These are phyloP conservation scores for Hippoglossus stenolepis DNA, from an alignment of 2,113 vertebrate species.

Conservation along the genomic window DNA sequence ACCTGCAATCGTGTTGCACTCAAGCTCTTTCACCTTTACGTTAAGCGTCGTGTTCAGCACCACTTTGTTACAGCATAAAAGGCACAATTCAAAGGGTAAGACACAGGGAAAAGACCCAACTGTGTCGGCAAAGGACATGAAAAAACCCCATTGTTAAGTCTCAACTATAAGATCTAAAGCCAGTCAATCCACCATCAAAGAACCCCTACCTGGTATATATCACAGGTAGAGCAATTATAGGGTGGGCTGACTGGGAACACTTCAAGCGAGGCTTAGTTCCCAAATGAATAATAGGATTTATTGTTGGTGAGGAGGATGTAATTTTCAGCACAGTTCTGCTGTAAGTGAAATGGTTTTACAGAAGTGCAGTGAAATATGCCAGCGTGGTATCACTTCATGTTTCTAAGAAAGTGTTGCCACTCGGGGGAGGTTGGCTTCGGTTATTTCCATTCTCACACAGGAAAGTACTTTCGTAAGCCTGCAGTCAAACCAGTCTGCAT, in stretches of 20 bases:
- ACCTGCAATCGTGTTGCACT: background rate
- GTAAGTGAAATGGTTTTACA: conserved; percentile 24
- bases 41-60: no score
- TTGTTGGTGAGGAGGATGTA: conserved; percentile 15
- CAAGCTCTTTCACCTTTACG: no score
- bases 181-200: conserved; percentile 41
- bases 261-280: conserved; percentile 28
- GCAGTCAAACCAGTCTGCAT: background rate
- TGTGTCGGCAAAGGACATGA: background rate
- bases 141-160: background rate
- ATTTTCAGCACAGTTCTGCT: conserved; percentile 27
- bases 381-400: background rate
- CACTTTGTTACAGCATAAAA: no score
- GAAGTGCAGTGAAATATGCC: conserved; percentile 10
- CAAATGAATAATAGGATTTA: conserved; percentile 6
- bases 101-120: no score
- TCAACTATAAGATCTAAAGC: background rate
- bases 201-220: conserved; percentile 43
- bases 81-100: no score
- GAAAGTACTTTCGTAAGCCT: conserved; percentile 9
- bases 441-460: background rate
- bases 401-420: conserved; percentile 16
- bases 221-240: conserved; percentile 44
- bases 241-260: background rate
- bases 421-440: background rate